These are phyloP conservation scores for Tiaroga cobitis DNA, from an alignment of 2,797 vertebrate species.

Conservation along the genomic window DNA sequence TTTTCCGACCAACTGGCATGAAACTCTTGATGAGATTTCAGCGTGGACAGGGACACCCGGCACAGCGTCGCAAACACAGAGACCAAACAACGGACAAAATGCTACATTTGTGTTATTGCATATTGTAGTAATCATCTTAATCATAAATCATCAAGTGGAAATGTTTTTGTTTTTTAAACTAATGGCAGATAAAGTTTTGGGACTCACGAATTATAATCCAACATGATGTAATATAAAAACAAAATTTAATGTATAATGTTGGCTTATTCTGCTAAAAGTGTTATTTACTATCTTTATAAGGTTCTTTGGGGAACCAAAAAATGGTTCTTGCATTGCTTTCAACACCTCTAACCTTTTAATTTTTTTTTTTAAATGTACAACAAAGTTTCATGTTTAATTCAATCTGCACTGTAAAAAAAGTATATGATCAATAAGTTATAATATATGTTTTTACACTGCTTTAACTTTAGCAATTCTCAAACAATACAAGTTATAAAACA, in stretches of 20 bases:
- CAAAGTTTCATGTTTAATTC: neutral
- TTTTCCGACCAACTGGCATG: neutral
- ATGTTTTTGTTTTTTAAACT: neutral
- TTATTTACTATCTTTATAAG: neutral
- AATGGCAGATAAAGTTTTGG: neutral
- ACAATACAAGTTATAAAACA: no score
- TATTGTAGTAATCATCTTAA: neutral
- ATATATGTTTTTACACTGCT: no score
- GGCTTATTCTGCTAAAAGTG: no score
- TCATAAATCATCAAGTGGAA: neutral
- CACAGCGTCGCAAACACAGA: neutral
- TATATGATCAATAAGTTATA: no score
- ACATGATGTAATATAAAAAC: neutral
- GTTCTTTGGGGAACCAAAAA: no score
- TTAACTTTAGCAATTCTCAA: no score
- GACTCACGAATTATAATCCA: neutral
- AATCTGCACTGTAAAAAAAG: neutral
- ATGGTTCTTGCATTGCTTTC: neutral
- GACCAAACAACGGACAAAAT: neutral
- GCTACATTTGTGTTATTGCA: neutral
- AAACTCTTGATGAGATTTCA: neutral
- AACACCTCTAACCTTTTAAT: no score
- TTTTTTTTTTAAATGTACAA: no score
- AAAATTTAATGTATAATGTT: no score
- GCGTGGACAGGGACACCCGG: neutral